A percentile compares a stretch with the other conserved stretches of the same genome.
phyloP scores from a whole-genome alignment of 2,888 invertebrate genomes.

The Acrobasis repandana region DNA sequence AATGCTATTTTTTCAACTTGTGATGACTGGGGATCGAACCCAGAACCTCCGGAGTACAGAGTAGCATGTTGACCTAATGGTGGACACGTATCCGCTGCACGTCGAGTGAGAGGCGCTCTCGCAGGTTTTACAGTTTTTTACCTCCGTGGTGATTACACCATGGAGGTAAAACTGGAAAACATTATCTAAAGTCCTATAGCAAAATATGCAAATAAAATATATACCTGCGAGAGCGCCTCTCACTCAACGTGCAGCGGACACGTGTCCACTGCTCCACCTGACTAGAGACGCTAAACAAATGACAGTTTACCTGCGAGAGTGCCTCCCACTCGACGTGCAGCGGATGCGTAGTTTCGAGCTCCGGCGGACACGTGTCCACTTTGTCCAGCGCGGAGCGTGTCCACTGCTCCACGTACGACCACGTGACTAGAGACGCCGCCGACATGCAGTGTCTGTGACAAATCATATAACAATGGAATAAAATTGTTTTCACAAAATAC shows the following conservation, averaged over 20 bases:
- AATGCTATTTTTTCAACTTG: too few species aligned
- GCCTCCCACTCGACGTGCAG: constrained; percentile 94
- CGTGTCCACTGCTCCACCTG: constrained; percentile 77
- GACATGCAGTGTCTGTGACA: constrained; percentile 87
- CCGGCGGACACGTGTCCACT: constrained; percentile 73
- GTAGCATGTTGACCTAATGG: too few species aligned
- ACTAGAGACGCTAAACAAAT: too few species aligned
- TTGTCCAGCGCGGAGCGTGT: constrained; percentile 88
- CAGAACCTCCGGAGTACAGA: too few species aligned
- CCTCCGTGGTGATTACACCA: too few species aligned
- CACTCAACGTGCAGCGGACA: constrained; percentile 88
- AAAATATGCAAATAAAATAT: too few species aligned
- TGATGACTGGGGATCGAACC: too few species aligned
- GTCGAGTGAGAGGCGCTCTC: constrained; percentile 94
- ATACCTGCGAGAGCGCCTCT: constrained; percentile 89
- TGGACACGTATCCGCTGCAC: constrained; percentile 85
- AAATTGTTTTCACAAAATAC: constrained; percentile 26
- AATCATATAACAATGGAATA: background rate
- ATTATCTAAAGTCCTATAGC: too few species aligned
- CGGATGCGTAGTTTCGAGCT: constrained; percentile 79
- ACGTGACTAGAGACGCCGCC: constrained; percentile 91
- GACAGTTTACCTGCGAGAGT: constrained; percentile 74
- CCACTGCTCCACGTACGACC: constrained; percentile 93
- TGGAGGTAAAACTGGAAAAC: too few species aligned
- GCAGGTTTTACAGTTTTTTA: too few species aligned